phyloP scores from a whole-genome alignment of 2,113 vertebrate genomes.

The Marmota monax region DNA sequence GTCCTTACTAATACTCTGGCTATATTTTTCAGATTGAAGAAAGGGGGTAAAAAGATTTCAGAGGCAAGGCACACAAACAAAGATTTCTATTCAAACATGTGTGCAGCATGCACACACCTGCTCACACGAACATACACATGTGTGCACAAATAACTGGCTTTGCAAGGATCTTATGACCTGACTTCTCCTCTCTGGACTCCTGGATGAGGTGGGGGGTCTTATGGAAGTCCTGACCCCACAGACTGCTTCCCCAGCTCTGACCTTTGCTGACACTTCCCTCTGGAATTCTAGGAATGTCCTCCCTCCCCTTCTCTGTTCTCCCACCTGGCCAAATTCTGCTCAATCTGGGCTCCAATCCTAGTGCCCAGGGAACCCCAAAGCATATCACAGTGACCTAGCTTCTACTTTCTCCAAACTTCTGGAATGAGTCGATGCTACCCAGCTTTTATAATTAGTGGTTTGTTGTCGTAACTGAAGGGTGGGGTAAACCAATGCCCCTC shows the following conservation, averaged over 20 bases:
- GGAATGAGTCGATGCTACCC: neutral
- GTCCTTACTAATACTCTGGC: neutral
- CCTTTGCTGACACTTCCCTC: neutral
- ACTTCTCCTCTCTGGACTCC: neutral
- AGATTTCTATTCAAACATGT: neutral
- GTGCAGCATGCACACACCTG: rapidly evolving
- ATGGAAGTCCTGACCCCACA: neutral
- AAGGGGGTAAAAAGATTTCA: neutral
- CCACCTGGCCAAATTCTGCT: neutral
- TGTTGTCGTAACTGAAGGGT: neutral
- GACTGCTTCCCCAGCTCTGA: neutral
- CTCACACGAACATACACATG: rapidly evolving
- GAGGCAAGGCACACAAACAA: neutral
- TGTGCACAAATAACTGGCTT: neutral
- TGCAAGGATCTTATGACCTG: neutral
- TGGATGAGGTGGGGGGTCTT: neutral
- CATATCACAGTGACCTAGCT: neutral
- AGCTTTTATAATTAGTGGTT: neutral
- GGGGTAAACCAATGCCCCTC: neutral
- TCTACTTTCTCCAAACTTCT: neutral
- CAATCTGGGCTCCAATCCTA: neutral
- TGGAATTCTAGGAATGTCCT: neutral
- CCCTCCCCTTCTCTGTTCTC: neutral
- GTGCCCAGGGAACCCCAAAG: neutral
- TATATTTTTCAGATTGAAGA: neutral